Evolutionary conservation across 1,140 invertebrate genomes (phyloP), one percentile per base, ranked within the genome.

Genomic region (Hyles vespertilio): DNA sequence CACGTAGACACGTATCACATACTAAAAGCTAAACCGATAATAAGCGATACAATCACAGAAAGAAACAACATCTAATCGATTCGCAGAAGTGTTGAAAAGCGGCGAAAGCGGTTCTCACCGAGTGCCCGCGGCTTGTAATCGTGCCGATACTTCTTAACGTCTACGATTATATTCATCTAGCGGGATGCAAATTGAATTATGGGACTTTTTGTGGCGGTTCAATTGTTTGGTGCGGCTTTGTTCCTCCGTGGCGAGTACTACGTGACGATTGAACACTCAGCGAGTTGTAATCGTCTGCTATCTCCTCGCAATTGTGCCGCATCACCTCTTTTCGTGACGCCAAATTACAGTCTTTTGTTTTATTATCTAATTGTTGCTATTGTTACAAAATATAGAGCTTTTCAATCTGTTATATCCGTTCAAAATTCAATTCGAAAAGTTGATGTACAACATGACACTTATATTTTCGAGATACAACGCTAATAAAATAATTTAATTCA

Each of bases 101-200:
- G 79, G 80, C 76, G 84, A 87, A 86, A 89, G 83, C 77, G 55
- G 76, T 85, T 84, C 77, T 81, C 78, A 80, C 72, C 67, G 62
- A 58, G 43, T 65, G 77, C 81, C 77, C 70, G 78, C 77, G 76
- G 78, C 71, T 47, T 51, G 53, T 67, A 76, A 66, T 73, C 65
- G 70, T 79, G 77, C 75, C 62, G 67, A 65, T 65, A 69, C 58
- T 73, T 79, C 74, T 78, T 77, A 64, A 63, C 52, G 60, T 48
- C 67, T 47, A 69, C 67, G 63, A 81, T 83, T 78, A 77, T 76
- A 73, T 71, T 76, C 72, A 74, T 83, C 74, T 84, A 86, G 79
- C 75, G 69, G 75, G 74, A 89, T 89, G 86, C 84, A 89, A 89
- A 89, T 89, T 86, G 78, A 89, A 87, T 89, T 86, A 89, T 87